Evolutionary conservation across 1,140 invertebrate species (phyloP).

Genomic region (Ips typographus): DNA sequence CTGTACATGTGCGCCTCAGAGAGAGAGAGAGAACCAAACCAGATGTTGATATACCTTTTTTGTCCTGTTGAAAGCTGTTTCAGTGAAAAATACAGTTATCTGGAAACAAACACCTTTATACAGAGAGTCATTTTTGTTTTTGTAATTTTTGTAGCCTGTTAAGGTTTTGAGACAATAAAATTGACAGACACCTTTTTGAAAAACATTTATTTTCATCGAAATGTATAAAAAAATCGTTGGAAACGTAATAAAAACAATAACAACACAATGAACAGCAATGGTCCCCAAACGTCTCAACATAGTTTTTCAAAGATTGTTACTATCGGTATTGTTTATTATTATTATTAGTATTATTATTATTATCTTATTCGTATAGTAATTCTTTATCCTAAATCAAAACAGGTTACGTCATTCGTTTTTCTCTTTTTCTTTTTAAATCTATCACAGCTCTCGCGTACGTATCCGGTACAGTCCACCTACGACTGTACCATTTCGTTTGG

Average conservation of each 20-base stretch:
- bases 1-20: neutral
- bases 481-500: too few species aligned
- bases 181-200: conserved; percentile 7
- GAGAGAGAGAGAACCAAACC: too few species aligned
- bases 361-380: conserved; percentile 36
- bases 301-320: conserved; percentile 19
- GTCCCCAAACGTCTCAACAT: conserved; percentile 24
- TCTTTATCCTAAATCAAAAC: conserved; percentile 33
- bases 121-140: too few species aligned
- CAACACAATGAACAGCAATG: conserved; percentile 19
- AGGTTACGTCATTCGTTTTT: conserved; percentile 44
- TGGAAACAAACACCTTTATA: too few species aligned
- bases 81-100: too few species aligned
- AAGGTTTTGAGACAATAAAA: neutral
- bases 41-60: too few species aligned
- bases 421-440: conserved; percentile 30
- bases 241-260: conserved; percentile 25
- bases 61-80: too few species aligned
- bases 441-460: conserved; percentile 42
- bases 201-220: conserved; percentile 18
- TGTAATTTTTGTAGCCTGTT: too few species aligned
- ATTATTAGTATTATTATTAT: conserved; percentile 23
- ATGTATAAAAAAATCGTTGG: conserved; percentile 25
- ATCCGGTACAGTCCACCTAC: neutral
- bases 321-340: conserved; percentile 22